A percentile compares a stretch with the other conserved stretches of the same genome.
Evolutionary conservation across 2,888 invertebrate genomes (phyloP).

Genomic region (Pyralis farinalis): DNA sequence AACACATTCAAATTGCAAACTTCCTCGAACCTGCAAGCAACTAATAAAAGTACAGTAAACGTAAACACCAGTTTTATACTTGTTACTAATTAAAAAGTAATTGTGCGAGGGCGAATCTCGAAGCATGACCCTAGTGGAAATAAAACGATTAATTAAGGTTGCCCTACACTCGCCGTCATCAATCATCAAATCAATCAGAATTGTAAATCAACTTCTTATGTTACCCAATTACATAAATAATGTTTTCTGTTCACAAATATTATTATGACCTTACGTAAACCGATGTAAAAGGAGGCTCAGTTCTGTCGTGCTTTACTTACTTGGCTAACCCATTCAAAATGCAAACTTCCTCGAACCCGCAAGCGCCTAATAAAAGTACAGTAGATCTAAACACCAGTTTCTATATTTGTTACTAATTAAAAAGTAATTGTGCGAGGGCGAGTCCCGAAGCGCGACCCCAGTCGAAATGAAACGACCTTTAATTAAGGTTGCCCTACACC

Average conservation of each 20-base stretch:
- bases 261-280: no score
- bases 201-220: no score
- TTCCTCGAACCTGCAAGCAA: not conserved
- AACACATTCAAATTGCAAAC: not conserved
- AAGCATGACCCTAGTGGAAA: slow-evolving; percentile 31
- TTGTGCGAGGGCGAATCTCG: slow-evolving; percentile 35
- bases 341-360: not conserved
- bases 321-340: no score
- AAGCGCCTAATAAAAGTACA: slow-evolving; percentile 25
- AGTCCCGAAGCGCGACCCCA: slow-evolving; percentile 32
- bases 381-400: slow-evolving; percentile 23
- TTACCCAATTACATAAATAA: no score
- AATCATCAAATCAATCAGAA: no score
- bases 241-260: no score
- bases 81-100: slow-evolving; percentile 63
- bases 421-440: slow-evolving; percentile 48
- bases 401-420: slow-evolving; percentile 58
- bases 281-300: no score
- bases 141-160: no score
- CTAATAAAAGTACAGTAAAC: slow-evolving; percentile 29
- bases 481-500: slow-evolving; percentile 47
- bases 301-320: no score
- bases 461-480: slow-evolving; percentile 55
- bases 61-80: slow-evolving; percentile 32
- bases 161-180: no score